Base-by-base conservation (phyloP, 2,113 vertebrate genomes). In the Urocolius indicus region DNA sequence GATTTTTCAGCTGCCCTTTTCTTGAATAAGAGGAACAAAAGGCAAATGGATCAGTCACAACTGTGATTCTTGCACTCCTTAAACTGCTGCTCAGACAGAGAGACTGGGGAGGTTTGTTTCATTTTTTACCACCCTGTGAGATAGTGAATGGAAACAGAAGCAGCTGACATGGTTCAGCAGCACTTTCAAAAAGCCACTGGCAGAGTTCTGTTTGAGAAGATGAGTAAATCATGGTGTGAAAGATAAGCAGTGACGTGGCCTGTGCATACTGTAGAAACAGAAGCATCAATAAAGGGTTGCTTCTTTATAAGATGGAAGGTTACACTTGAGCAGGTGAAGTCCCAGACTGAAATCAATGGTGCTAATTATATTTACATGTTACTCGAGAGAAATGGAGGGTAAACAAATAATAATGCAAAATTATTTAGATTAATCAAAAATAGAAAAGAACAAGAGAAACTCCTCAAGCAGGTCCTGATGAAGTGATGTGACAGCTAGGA, bases 21-120 rank as follows among this genome's bases (percentile, higher is more conserved):
- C 61, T 67, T 49, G 27, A 85, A 23, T 34, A 67, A 86, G 34
- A 77, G 52, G 89, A 94, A 86, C 52, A 94, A 90, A 90, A 92
- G 13, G 55, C 48, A 91, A 71, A 90, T 27, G 49, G 54, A 61
- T 65, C 0, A 1, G 63, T 72, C 73, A 73, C 13, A 69, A 32
- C 12, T 1, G 0, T 19, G 41, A 58, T 46, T 85, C 59, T 73
- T 67, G 38, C 67, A 87, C 36, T 84, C 68, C 52, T 75, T 61
- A 61, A 55, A 69, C 63, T 54, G 63, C 32, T 74, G 16, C 55
- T 79, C 45, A 83, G 46, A 51, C 16, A 78, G 36, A 57, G n/a
- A 49, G 26, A 38, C 59, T 76, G 2, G 0, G 48, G 78, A 23
- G 24, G 43, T 51, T 58, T 0, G 0, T 72, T 94, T 49, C 62